phyloP scores from a whole-genome alignment of 2,888 invertebrate species.

The Nomada ruficornis region DNA sequence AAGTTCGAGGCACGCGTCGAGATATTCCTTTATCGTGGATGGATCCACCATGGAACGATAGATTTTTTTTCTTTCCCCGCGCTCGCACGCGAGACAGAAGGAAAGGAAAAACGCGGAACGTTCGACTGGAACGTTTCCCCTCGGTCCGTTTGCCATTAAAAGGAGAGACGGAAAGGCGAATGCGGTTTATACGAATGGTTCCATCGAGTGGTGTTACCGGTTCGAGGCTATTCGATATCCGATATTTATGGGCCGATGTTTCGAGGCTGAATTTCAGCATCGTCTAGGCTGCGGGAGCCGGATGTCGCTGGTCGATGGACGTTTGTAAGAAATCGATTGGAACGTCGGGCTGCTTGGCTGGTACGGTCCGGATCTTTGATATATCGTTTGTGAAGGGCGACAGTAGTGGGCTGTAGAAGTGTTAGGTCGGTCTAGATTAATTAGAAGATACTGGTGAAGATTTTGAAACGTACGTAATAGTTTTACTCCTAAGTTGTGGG shows the following conservation, averaged over 20 bases:
- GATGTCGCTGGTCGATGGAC: conserved; percentile 1
- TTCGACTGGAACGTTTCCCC: background rate
- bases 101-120: background rate
- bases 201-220: conserved; percentile 37
- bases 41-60: too few species aligned
- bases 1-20: background rate
- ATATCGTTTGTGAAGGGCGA: background rate
- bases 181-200: conserved; percentile 31
- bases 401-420: background rate
- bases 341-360: conserved; percentile 41
- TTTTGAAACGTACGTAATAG: background rate
- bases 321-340: conserved; percentile 36
- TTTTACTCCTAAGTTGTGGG: background rate
- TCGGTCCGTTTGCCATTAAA: conserved; percentile 18
- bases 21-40: too few species aligned
- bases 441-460: background rate
- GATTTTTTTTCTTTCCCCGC: too few species aligned
- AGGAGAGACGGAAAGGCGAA: background rate
- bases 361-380: background rate
- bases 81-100: background rate
- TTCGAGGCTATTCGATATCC: conserved; percentile 48
- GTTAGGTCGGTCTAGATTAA: background rate
- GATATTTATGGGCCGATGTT: conserved; percentile 52
- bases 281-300: conserved; percentile 12
- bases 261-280: conserved; percentile 6